Conservation (phyloP, 1,140 invertebrate species). For the Micrasema longulum region DNA sequence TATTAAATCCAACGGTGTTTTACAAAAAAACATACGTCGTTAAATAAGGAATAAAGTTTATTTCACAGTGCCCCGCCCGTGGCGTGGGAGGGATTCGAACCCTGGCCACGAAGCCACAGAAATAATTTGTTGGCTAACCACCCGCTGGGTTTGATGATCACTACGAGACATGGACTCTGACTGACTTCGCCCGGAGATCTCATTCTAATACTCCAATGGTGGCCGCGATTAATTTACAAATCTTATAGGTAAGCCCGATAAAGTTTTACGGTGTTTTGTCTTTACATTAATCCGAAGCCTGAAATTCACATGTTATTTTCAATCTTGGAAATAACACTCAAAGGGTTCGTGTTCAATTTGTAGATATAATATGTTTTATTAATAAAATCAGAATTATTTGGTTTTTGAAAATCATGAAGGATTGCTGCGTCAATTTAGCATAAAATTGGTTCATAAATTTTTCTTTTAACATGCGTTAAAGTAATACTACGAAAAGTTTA, state of each 20-base stretch:
- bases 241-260: neutral
- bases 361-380: no score
- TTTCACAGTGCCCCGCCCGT: slow-evolving; percentile 30
- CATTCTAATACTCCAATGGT: slow-evolving; percentile 14
- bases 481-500: no score
- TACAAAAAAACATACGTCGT: slow-evolving; percentile 14
- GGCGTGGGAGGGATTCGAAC: slow-evolving; percentile 36
- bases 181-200: slow-evolving; percentile 4
- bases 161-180: slow-evolving; percentile 28
- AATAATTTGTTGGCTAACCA: slow-evolving; percentile 38
- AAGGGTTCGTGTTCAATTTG: no score
- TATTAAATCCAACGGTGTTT: slow-evolving; percentile 12
- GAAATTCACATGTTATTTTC: no score
- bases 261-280: no score
- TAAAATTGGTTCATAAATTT: no score
- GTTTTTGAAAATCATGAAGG: no score
- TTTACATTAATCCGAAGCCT: no score
- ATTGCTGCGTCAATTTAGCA: no score
- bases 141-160: slow-evolving; percentile 44
- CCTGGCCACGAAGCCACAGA: slow-evolving; percentile 22
- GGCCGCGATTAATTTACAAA: slow-evolving; percentile 8
- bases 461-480: no score
- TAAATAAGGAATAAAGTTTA: slow-evolving; percentile 24
- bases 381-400: no score
- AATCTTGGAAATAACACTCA: no score